Conservation (phyloP, 2,797 vertebrate species). For the Myotis myotis region DNA sequence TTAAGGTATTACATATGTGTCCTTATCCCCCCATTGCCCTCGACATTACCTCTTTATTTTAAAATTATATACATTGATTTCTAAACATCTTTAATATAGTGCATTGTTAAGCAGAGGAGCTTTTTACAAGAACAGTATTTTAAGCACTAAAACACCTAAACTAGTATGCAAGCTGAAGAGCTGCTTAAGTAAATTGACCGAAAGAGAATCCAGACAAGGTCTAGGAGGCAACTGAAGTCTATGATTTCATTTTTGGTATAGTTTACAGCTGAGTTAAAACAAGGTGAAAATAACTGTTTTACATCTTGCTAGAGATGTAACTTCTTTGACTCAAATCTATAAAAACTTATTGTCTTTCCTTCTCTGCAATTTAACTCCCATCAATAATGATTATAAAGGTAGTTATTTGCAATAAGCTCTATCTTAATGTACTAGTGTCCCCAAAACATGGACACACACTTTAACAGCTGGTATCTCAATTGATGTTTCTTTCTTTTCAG, state of each 20-base stretch:
- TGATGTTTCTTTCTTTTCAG: too few species aligned
- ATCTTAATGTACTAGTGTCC: background rate
- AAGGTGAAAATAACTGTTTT: constrained; percentile 25
- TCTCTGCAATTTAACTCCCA: background rate
- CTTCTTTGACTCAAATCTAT: background rate
- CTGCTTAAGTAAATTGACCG: background rate
- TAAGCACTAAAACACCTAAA: background rate
- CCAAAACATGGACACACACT: too few species aligned
- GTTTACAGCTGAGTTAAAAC: background rate
- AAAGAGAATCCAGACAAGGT: background rate
- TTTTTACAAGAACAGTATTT: background rate
- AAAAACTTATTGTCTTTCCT: background rate
- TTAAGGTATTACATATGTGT: too few species aligned
- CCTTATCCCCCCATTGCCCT: too few species aligned
- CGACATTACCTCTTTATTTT: background rate
- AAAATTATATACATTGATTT: background rate
- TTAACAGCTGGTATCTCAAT: too few species aligned
- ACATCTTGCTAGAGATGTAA: background rate
- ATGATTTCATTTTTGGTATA: background rate
- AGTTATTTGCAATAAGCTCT: background rate
- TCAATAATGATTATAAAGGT: background rate
- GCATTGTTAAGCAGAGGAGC: background rate
- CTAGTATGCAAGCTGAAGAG: background rate
- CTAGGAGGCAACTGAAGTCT: background rate
- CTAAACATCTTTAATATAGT: background rate